Conservation (phyloP, 1,140 invertebrate species). For the Lethocerus indicus region DNA sequence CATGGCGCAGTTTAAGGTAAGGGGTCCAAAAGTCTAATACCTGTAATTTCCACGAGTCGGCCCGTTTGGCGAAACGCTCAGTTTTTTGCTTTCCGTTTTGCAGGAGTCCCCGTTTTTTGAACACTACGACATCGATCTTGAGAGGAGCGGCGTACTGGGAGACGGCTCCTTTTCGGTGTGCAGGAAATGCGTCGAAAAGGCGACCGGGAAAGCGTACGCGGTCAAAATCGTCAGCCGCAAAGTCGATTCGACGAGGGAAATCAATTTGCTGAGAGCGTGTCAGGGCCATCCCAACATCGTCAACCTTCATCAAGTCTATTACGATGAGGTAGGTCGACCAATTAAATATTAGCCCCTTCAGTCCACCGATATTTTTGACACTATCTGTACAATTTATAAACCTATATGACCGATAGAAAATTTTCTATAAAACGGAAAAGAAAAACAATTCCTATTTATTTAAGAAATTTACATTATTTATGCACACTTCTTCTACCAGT, state of each 20-base stretch:
- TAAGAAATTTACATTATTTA: no score
- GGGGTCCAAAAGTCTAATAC: no score
- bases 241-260: constrained; percentile 58
- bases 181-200: constrained; percentile 57
- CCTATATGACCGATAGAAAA: no score
- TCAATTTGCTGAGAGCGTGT: constrained; percentile 58
- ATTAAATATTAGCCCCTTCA: no score
- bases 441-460: no score
- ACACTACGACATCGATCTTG: constrained; percentile 55
- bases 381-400: no score
- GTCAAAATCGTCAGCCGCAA: constrained; percentile 81
- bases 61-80: no score
- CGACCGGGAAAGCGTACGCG: constrained; percentile 57
- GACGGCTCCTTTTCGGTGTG: constrained; percentile 84
- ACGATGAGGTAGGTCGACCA: constrained; percentile 56
- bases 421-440: no score
- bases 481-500: no score
- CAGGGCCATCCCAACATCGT: constrained; percentile 84
- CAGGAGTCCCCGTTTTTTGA: constrained; percentile 76
- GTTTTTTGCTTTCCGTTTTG: constrained; percentile 22
- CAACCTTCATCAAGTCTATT: constrained; percentile 58
- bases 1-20: constrained; percentile 32
- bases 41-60: no score
- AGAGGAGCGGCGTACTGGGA: constrained; percentile 47
- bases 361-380: no score